Evolutionary conservation across 2,797 vertebrate species (phyloP).

Genomic region (Myotis pilosus): DNA sequence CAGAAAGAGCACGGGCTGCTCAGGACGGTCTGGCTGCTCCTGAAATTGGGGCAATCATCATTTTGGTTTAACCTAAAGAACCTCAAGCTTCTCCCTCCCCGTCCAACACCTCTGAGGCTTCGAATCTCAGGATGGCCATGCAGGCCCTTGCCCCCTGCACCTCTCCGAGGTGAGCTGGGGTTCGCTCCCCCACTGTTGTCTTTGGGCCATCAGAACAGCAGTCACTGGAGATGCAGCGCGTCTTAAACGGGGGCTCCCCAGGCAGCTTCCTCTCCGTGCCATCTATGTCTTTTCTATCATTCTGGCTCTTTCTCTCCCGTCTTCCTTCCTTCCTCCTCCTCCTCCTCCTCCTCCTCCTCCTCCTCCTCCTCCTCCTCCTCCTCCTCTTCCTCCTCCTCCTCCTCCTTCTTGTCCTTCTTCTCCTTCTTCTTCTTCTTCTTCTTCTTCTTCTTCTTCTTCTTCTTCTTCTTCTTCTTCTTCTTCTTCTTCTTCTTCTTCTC

Average conservation of each 20-base stretch:
- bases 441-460: too few relatives aligned
- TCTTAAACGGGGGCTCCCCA: not conserved
- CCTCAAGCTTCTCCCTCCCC: not conserved
- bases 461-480: too few relatives aligned
- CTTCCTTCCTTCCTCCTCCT: not conserved
- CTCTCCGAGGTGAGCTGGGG: not conserved
- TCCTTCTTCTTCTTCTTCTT: too few relatives aligned
- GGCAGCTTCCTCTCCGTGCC: not conserved
- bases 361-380: too few relatives aligned
- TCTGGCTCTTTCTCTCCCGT: not conserved
- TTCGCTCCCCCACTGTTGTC: not conserved
- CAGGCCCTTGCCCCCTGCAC: not conserved
- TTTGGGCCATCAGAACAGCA: fast-evolving
- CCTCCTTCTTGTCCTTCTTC: too few relatives aligned
- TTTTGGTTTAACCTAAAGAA: slow-evolving; percentile 49
- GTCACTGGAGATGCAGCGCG: fast-evolving
- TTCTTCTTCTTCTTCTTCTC: too few relatives aligned
- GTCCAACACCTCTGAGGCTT: not conserved
- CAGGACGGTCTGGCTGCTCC: not conserved
- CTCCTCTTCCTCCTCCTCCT: too few relatives aligned
- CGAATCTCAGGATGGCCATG: fast-evolving
- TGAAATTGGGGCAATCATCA: slow-evolving; percentile 29
- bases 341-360: too few relatives aligned
- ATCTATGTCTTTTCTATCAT: fast-evolving
- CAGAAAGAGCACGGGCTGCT: not conserved